Base-by-base conservation (phyloP, 2,888 invertebrate species). In the Lasioglossum zephyrum region DNA sequence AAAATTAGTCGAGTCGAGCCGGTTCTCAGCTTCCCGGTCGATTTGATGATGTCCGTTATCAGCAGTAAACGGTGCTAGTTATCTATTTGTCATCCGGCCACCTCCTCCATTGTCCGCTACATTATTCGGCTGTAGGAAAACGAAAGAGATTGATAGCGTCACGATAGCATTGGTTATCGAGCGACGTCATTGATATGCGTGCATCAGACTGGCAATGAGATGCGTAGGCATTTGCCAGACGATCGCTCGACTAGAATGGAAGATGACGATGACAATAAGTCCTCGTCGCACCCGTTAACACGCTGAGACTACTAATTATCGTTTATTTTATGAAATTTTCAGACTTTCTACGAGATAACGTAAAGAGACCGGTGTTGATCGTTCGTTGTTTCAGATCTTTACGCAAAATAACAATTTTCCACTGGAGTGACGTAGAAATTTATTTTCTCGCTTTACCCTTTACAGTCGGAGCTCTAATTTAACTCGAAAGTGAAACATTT, bases 81-180 rank as follows among this genome's bases (percentile, higher is more conserved):
- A 87, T 88, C 85, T 87, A 80, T 87, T 73, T 86, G 82, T 88
- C 89, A 84, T 90, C 89, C 88, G 89, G 84, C 88, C 85, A 77
- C 75, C 82, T 87, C 75, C 82, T 87, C 79, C 76, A 87, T 79
- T 79, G 79, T 79, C 84, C 89, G 82, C 88, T 91, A 90, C 92
- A 92, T 92, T 91, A 89, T 93, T 87, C 77, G 77, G 77, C 87
- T 89, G 87, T 81, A 80, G 81, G 85, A 76, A 87, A 89, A 91
- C 47, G 76, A 82, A 49, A 84, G 73, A 77, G 69, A 80, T 79
- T 89, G 88, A 89, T 91, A 83, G 49, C 4, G 41, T 26, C 31
- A n/a, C 49, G 87, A 90, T 90, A 91, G 60, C n/a, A 70, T 78
- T 53, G 69, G 72, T 72, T 72, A 66, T 75, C 89, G 90, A 88